Evolutionary conservation across 2,888 invertebrate species (phyloP).

Genomic region (Lasioglossum morio): DNA sequence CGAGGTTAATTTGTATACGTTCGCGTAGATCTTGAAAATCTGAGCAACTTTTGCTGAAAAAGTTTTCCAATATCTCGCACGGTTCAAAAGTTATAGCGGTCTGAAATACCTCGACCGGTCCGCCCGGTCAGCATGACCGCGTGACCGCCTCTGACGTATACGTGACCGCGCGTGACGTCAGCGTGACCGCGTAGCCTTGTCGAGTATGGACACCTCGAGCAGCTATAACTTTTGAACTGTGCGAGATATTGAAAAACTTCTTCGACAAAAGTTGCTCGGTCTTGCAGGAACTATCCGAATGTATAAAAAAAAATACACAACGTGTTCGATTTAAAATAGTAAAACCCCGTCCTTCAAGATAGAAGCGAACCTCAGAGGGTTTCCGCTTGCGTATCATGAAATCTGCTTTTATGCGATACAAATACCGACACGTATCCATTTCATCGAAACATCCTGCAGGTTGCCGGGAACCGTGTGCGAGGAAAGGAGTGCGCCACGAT

Average conservation of each 20-base stretch:
- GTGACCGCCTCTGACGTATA: background rate
- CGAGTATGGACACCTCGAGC: background rate
- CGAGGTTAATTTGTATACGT: background rate
- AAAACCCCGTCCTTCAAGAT: background rate
- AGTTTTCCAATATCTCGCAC: background rate
- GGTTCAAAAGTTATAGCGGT: background rate
- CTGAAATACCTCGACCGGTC: background rate
- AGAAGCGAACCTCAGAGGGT: background rate
- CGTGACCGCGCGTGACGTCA: background rate
- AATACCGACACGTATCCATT: background rate
- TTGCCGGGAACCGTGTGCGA: background rate
- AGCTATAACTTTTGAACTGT: background rate
- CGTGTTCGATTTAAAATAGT: background rate
- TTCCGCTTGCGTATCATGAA: too few relatives aligned
- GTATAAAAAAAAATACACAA: background rate
- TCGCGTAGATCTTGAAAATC: background rate
- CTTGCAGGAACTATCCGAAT: background rate
- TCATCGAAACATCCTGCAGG: background rate
- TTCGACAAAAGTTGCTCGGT: background rate
- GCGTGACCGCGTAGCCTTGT: background rate
- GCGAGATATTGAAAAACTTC: background rate
- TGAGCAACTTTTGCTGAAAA: background rate
- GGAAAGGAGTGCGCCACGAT: background rate
- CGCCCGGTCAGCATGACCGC: background rate
- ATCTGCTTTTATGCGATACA: background rate